Conservation (phyloP, 1,140 invertebrate genomes). For the Zaprionus vittiger region DNA sequence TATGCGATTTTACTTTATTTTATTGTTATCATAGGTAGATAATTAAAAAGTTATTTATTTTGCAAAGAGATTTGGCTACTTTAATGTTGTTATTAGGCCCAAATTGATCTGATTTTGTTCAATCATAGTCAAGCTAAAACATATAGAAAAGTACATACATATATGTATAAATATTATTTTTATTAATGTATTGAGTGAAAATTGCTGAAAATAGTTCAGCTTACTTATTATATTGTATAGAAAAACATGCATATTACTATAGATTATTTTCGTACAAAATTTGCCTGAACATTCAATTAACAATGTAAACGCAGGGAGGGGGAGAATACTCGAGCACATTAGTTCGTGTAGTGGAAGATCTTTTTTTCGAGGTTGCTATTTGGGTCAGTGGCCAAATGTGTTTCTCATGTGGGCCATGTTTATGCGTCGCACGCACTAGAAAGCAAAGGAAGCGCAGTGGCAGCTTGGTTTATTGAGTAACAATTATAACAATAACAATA, state of each 20-base stretch:
- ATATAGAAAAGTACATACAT: not conserved
- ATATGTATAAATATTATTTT: not conserved
- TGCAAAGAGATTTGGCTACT: too few relatives aligned
- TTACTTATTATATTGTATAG: not conserved
- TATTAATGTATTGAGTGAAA: not conserved
- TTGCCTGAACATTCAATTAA: not conserved
- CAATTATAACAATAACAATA: conserved; percentile 5
- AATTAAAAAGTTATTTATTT: too few relatives aligned
- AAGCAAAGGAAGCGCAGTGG: not conserved
- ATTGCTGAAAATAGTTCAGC: not conserved
- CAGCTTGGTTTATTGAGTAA: conserved; percentile 18
- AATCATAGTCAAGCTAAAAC: not conserved
- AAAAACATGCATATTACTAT: not conserved
- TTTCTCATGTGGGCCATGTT: conserved; percentile 21
- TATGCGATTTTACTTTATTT: too few relatives aligned
- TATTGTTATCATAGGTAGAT: too few relatives aligned
- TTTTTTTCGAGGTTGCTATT: not conserved
- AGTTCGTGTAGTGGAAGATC: not conserved
- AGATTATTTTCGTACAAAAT: not conserved
- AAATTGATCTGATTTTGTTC: not conserved
- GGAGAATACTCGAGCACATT: not conserved
- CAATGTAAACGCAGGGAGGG: not conserved
- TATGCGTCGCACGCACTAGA: conserved; percentile 23
- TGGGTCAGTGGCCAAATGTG: conserved; percentile 6
- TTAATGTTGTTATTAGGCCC: too few relatives aligned